Conservation (phyloP, 2,797 vertebrate species). For the Synaphobranchus kaupii region DNA sequence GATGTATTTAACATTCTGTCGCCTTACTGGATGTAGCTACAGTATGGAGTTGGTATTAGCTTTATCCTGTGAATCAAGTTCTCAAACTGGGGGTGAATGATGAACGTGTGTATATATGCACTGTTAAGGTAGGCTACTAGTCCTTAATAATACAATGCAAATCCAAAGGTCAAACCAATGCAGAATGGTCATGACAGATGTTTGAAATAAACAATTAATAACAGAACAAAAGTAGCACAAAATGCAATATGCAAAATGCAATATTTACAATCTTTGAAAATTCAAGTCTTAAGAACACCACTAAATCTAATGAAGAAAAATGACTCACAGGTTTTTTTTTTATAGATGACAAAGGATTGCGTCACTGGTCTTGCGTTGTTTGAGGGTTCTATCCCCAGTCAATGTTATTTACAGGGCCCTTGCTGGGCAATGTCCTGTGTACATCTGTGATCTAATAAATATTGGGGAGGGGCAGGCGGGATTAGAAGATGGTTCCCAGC, state of each 20-base stretch:
- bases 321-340: neutral
- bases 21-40: neutral
- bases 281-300: neutral
- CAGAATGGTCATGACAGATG: neutral
- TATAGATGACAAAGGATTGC: neutral
- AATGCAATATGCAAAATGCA: neutral
- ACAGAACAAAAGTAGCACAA: neutral
- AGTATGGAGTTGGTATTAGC: neutral
- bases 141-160: neutral
- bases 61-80: neutral
- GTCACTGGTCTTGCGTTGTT: neutral
- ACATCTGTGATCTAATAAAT: conserved; percentile 52
- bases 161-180: neutral
- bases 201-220: neutral
- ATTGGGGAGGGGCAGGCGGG: conserved; percentile 49
- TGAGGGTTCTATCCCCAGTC: neutral
- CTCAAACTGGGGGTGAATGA: no score
- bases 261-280: neutral
- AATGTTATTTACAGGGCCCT: conserved; percentile 22
- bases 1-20: neutral
- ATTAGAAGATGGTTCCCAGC: conserved; percentile 47
- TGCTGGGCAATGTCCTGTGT: conserved; percentile 16
- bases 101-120: neutral
- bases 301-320: no score
- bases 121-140: neutral